Evolutionary conservation across 2,113 vertebrate species (phyloP).

Genomic region (Lophura nycthemera): DNA sequence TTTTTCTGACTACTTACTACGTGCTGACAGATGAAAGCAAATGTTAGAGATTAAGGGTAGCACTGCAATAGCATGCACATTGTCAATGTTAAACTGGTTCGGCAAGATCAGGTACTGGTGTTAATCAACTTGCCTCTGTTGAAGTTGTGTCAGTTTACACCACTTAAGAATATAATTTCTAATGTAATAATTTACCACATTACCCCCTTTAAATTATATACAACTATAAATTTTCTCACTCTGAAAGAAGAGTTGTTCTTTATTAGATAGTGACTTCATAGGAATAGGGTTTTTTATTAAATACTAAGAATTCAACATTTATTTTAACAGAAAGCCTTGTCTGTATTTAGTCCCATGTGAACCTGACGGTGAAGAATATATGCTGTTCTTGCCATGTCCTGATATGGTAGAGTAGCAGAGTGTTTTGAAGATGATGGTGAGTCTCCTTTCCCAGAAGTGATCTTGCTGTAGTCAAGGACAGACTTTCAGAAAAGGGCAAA

Average conservation of each 20-base stretch:
- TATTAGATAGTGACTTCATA: constrained; percentile 57
- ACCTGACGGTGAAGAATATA: constrained; percentile 58
- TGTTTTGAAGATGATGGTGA: not conserved
- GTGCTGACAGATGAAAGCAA: constrained; percentile 55
- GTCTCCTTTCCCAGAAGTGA: not conserved
- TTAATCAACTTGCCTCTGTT: constrained; percentile 22
- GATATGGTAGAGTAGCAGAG: constrained; percentile 16
- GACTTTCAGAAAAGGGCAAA: constrained; percentile 2
- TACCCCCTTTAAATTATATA: constrained; percentile 49
- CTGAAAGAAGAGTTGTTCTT: constrained; percentile 41
- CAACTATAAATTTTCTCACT: constrained; percentile 57
- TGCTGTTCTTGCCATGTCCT: constrained; percentile 57
- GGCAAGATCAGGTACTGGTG: not conserved
- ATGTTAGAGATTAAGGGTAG: not conserved
- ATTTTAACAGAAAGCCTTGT: constrained; percentile 59
- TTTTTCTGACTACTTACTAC: constrained; percentile 21
- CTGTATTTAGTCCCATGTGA: constrained; percentile 57
- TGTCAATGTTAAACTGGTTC: constrained; percentile 49
- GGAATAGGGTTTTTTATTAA: constrained; percentile 72
- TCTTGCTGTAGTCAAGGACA: constrained; percentile 14
- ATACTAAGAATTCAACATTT: constrained; percentile 68
- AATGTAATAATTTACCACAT: constrained; percentile 68
- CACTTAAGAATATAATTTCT: not conserved
- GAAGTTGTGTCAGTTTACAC: constrained; percentile 6
- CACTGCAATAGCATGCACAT: not conserved